Evolutionary conservation across 2,113 vertebrate species (phyloP), one percentile per base, ranked within the genome.

Genomic region (Grallaria varia): DNA sequence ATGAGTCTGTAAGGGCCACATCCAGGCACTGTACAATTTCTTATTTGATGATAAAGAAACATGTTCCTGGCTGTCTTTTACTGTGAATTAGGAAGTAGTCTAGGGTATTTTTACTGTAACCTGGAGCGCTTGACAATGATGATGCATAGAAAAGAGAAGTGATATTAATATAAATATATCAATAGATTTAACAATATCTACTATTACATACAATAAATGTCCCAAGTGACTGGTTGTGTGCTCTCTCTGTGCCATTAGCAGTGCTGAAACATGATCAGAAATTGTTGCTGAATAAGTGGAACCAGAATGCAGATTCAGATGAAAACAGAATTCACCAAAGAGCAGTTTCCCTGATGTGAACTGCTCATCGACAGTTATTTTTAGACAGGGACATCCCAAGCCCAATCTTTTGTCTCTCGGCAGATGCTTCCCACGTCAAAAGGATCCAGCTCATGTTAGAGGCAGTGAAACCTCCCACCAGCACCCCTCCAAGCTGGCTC

Each of bases 351-450:
- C 83, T 78, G 52, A 74, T 88, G 84, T 45, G 92, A 92, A 92
- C 82, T 86, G 63, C 59, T 84, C 50, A 14, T 53, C 47, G 73
- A 72, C 62, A 84, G 83, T 63, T 95, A 95, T 93, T 95, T 95
- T 95, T 88, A 93, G 83, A 20, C 1, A 64, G 83, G 86, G 94
- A 77, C 83, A 90, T 76, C 92, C 94, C 92, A 86, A 84, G 47
- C 56, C 74, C 33, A 72, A 23, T 63, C 14, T 0, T 90, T 95
- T 92, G 90, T 93, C 82, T 93, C 92, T 92, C 14, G 0, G 53
- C 87, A 94, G 94, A 94, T 84, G 80, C 77, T 94, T 96, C 64
- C 83, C 73, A 93, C 76, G 95, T 90, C 86, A 95, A 86, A 95
- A 14, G 4, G 76, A 83, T 79, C 27, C 71, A 87, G 49, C 13